Conservation (phyloP, 2,888 invertebrate genomes). For the Andrena minutula region DNA sequence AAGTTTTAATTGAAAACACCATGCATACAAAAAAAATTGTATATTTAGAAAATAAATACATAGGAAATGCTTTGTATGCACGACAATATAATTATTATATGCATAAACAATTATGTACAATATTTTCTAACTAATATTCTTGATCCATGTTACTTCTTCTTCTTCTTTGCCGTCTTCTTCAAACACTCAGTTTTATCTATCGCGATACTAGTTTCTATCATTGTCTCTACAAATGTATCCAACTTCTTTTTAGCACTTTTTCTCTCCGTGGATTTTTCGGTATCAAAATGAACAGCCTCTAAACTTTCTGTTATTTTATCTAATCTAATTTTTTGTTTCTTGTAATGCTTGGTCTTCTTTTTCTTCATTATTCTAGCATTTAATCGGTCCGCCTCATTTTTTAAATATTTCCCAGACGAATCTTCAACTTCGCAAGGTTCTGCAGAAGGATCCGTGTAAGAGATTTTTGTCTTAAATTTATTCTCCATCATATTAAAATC, state of each 20-base stretch:
- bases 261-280: neutral
- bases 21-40: slow-evolving; percentile 3
- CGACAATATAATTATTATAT: neutral
- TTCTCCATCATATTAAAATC: neutral
- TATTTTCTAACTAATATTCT: neutral
- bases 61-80: neutral
- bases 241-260: slow-evolving; percentile 21
- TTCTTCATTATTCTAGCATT: slow-evolving; percentile 45
- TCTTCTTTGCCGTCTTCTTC: slow-evolving; percentile 5
- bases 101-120: slow-evolving; percentile 20
- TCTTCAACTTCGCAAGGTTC: neutral
- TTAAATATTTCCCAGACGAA: neutral
- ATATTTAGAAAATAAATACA: slow-evolving; percentile 43
- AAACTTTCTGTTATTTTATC: slow-evolving; percentile 30
- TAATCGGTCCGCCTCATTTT: neutral
- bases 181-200: slow-evolving; percentile 18
- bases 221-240: slow-evolving; percentile 18
- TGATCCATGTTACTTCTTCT: neutral
- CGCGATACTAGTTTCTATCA: slow-evolving; percentile 19
- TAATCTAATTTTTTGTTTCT: slow-evolving; percentile 29
- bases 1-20: slow-evolving; percentile 21
- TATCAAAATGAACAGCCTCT: slow-evolving; percentile 14
- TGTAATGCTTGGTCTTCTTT: slow-evolving; percentile 25
- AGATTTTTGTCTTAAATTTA: neutral
- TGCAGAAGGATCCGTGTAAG: neutral